A percentile compares a stretch with the other conserved stretches of the same genome.
These are phyloP conservation scores for Parambassis ranga DNA, from an alignment of 2,797 vertebrate genomes.

Conservation along the genomic window DNA sequence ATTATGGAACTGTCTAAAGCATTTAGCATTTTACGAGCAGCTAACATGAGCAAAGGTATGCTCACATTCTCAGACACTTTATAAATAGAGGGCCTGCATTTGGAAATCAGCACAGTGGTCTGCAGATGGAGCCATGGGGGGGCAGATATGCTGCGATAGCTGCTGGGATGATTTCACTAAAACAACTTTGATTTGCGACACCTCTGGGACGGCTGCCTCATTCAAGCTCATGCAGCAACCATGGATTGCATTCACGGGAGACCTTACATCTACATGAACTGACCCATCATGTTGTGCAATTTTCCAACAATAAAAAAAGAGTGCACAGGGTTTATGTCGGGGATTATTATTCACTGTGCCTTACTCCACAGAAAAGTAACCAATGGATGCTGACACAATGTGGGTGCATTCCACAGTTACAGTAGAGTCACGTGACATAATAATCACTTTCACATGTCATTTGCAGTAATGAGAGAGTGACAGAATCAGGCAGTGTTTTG, in stretches of 20 bases:
- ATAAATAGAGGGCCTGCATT: constrained; percentile 30
- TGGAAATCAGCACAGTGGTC: constrained; percentile 26
- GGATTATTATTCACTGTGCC: neutral
- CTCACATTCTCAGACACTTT: constrained; percentile 22
- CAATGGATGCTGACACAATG: neutral
- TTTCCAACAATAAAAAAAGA: constrained; percentile 30
- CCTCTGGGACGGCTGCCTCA: constrained; percentile 7
- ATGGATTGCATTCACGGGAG: constrained; percentile 5
- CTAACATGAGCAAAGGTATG: neutral
- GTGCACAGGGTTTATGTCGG: neutral
- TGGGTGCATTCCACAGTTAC: constrained; percentile 16
- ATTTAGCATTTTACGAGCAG: neutral
- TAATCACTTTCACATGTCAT: constrained; percentile 30
- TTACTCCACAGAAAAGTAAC: neutral
- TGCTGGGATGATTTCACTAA: constrained; percentile 29
- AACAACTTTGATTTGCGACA: constrained; percentile 32
- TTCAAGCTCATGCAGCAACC: constrained; percentile 22
- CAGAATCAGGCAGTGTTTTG: constrained; percentile 13
- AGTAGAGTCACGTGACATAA: constrained; percentile 30
- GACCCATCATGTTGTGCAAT: neutral
- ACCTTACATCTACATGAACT: constrained; percentile 15
- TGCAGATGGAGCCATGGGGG: neutral
- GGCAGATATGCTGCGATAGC: constrained; percentile 4
- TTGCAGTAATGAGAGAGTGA: neutral
- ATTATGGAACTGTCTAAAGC: no score